Conservation (phyloP, 2,113 vertebrate species). For the Nycticryphes semicollaris region DNA sequence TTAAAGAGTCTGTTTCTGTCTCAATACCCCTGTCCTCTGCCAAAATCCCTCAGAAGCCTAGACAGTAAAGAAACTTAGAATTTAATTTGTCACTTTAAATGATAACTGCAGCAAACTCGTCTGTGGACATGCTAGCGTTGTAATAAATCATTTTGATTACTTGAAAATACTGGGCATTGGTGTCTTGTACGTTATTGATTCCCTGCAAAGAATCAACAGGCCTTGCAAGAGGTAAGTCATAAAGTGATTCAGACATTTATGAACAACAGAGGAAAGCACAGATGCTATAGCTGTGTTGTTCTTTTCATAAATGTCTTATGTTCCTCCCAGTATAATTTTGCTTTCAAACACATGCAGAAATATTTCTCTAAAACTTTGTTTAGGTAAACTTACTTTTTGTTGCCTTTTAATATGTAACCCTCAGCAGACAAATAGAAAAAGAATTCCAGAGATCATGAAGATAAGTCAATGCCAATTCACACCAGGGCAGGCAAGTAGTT, state of each 20-base stretch:
- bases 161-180: neutral
- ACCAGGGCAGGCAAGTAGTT: constrained; percentile 23
- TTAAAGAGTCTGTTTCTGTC: neutral
- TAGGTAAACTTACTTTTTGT: constrained; percentile 4
- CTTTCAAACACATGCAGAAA: neutral
- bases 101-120: neutral
- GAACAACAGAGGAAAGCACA: neutral
- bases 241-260: neutral
- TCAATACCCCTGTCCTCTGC: neutral
- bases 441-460: neutral
- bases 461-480: constrained; percentile 16
- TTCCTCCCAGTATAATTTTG: neutral
- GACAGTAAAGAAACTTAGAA: neutral
- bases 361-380: constrained; percentile 4
- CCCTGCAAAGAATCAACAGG: neutral
- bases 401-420: constrained; percentile 5
- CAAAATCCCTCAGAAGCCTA: neutral
- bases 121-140: neutral
- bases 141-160: neutral
- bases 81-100: neutral
- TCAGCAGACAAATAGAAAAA: neutral
- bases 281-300: neutral
- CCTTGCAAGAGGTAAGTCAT: neutral
- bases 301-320: neutral
- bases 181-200: neutral